Evolutionary conservation across 2,797 vertebrate species (phyloP), one percentile per base, ranked within the genome.

Genomic region (Delichon dasypus): DNA sequence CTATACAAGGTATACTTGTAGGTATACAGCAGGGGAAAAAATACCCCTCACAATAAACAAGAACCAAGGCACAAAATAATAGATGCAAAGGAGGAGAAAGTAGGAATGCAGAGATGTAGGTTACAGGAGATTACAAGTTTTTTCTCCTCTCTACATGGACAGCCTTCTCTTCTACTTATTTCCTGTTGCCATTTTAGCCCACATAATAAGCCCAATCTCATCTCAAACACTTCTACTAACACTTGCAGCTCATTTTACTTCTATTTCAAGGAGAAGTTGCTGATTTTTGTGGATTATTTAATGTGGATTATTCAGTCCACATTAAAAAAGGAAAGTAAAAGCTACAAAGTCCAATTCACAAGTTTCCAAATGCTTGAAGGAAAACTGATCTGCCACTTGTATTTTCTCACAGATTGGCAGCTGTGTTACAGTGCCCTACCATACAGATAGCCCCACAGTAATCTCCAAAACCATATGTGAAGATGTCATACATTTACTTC

Each of bases 391-490:
- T 32, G 10, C 6, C 32, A 21, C 10, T 42, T 72, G 4, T 15
- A 36, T 58, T 75, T 81, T 40, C 45, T 53, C 38, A 60, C 2
- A 23, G 27, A 80, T 1, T 42, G 58, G 16, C 32, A 27, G 20
- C 20, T 38, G 18, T 18, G 3, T 55, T 55, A 62, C 17, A 22
- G 29, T 21, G 38, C 11, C n/a, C 29, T 12, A 34, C n/a, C 7
- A 18, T 7, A 44, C 16, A 66, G 36, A 55, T 0, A 75, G 10
- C 4, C 9, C 22, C 23, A 38, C 0, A 1, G 17, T 9, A 21
- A 64, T 26, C 47, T 38, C 36, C 60, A 72, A 54, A 79, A 47
- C 11, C 6, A 30, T 2, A 9, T 4, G 11, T 30, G 32, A 67
- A 18, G 25, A 23, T 17, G 20, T 17, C 42, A 57, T 2, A 40